These are phyloP conservation scores for Sminthopsis crassicaudata DNA, from an alignment of 2,113 vertebrate species.

Conservation along the genomic window DNA sequence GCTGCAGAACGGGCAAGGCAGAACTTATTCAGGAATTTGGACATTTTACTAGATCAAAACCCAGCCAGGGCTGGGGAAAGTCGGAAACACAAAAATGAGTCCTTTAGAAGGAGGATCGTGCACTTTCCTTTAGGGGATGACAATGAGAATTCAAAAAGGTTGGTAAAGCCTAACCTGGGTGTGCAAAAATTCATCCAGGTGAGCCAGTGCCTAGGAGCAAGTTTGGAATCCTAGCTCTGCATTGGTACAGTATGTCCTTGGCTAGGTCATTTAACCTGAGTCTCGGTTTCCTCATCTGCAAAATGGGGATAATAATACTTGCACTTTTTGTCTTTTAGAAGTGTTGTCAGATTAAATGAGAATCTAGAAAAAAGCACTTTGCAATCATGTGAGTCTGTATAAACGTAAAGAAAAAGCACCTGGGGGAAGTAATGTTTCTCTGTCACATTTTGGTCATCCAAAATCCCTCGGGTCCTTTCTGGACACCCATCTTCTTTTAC, in stretches of 20 bases:
- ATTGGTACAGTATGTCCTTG: not conserved
- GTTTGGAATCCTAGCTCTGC: not conserved
- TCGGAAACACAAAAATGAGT: not conserved
- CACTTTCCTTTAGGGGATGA: not conserved
- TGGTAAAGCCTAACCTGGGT: not conserved
- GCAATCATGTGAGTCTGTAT: not conserved
- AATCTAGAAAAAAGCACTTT: not conserved
- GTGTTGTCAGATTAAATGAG: not conserved
- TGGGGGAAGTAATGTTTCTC: not conserved
- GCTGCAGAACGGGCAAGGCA: not conserved
- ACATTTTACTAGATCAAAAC: not conserved
- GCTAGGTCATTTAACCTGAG: not conserved
- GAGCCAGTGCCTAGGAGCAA: not conserved
- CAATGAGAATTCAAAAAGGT: not conserved
- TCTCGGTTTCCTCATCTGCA: not conserved
- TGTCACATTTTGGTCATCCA: not conserved
- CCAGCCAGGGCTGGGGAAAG: not conserved
- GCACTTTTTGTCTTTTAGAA: not conserved
- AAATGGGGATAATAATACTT: not conserved
- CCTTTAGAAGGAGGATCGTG: not conserved
- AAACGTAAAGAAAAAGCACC: not conserved
- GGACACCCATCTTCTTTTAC: not conserved
- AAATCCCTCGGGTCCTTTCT: not conserved
- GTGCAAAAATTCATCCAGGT: not conserved
- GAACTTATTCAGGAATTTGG: not conserved